Conservation (phyloP, 1,140 invertebrate species). For the Caenorhabditis latens region DNA sequence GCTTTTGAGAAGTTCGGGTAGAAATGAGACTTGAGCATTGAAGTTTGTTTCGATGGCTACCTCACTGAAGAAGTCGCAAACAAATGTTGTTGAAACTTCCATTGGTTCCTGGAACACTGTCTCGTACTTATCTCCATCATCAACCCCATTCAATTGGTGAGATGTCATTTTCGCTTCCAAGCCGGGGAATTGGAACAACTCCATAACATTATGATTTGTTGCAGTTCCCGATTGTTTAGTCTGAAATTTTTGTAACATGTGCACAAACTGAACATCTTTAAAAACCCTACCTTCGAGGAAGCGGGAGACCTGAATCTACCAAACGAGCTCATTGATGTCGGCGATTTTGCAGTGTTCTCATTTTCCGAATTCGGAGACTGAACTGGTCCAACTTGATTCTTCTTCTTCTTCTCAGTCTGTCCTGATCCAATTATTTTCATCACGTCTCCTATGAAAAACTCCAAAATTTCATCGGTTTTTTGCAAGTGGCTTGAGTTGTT, state of each 20-base stretch:
- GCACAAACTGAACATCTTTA: neutral
- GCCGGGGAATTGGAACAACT: constrained; percentile 75
- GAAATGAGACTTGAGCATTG: constrained; percentile 75
- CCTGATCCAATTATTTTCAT: constrained; percentile 36
- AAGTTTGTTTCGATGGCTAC: constrained; percentile 74
- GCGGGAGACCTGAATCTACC: constrained; percentile 47
- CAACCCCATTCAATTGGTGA: constrained; percentile 66
- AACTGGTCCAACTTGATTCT: neutral
- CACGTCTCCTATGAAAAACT: constrained; percentile 60
- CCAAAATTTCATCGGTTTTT: constrained; percentile 49
- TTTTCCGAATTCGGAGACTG: neutral
- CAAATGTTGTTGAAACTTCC: constrained; percentile 64
- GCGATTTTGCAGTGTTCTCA: constrained; percentile 27
- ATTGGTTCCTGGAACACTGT: neutral
- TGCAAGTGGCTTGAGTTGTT: constrained; percentile 36
- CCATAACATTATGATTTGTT: constrained; percentile 69
- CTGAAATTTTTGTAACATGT: neutral
- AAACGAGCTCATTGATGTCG: neutral
- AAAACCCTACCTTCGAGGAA: neutral
- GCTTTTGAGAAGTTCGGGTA: constrained; percentile 72
- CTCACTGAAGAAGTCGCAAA: constrained; percentile 73
- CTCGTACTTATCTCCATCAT: constrained; percentile 50
- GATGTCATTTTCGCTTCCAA: constrained; percentile 71
- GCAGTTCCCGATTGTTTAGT: neutral
- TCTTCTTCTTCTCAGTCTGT: constrained; percentile 8